phyloP scores from a whole-genome alignment of 1,140 invertebrate species.

The Lordiphosa collinella region DNA sequence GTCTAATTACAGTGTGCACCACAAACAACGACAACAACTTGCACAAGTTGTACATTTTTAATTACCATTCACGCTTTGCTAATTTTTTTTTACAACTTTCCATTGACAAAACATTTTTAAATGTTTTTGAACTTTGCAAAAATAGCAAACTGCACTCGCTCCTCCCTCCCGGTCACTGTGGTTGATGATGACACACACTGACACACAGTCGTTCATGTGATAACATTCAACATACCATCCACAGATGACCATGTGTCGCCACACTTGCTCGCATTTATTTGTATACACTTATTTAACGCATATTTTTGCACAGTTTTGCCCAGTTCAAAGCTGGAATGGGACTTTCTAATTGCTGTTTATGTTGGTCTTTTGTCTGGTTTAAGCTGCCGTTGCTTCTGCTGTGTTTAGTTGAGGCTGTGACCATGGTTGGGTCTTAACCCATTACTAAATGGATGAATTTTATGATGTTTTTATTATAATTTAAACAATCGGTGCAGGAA shows the following conservation, averaged over 20 bases:
- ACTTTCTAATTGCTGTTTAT: conserved; percentile 69
- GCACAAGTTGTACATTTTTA: conserved; percentile 47
- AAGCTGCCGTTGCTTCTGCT: too few species aligned
- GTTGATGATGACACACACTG: conserved; percentile 12
- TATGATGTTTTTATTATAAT: too few species aligned
- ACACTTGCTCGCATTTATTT: conserved; percentile 62
- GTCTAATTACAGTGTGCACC: conserved; percentile 38
- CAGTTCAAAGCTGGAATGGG: conserved; percentile 9
- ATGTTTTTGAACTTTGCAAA: conserved; percentile 54
- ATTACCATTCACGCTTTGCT: conserved; percentile 70
- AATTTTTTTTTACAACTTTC: conserved; percentile 65
- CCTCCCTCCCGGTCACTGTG: conserved; percentile 12
- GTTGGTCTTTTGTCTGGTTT: conserved; percentile 24
- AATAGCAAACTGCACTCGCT: conserved; percentile 4
- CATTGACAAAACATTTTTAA: conserved; percentile 69
- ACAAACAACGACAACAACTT: conserved; percentile 13
- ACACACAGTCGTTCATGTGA: conserved; percentile 36
- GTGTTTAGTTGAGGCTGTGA: too few species aligned
- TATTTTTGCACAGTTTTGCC: conserved; percentile 41
- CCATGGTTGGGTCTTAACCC: too few species aligned
- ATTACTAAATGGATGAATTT: too few species aligned
- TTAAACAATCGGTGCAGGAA: too few species aligned
- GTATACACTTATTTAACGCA: conserved; percentile 61
- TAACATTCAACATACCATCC: conserved; percentile 39
- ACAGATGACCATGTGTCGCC: conserved; percentile 51